Percentiles rank a stretch among this genome's conserved stretches.
These are phyloP conservation scores for Cuniculus paca DNA, from an alignment of 2,797 vertebrate genomes.

Conservation along the genomic window DNA sequence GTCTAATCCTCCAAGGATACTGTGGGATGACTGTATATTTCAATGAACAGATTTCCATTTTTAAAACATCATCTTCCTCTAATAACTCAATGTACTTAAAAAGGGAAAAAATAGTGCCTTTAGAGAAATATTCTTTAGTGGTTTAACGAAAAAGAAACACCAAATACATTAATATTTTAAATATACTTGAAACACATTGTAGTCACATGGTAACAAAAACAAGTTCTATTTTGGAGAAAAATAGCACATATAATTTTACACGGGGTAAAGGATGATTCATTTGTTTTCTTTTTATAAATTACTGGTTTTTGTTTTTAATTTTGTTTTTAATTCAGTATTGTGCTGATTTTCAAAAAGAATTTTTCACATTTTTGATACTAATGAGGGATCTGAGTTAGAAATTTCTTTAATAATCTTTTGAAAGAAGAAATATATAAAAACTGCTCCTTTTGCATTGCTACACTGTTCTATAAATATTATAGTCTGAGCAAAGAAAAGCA, in stretches of 20 bases:
- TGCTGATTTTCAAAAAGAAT: slow-evolving; percentile 64
- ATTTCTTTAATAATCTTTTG: slow-evolving; percentile 47
- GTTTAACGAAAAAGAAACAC: slow-evolving; percentile 43
- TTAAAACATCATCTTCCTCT: slow-evolving; percentile 45
- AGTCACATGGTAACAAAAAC: slow-evolving; percentile 47
- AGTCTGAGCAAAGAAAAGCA: neutral
- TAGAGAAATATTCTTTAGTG: slow-evolving; percentile 25
- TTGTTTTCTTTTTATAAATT: slow-evolving; percentile 53
- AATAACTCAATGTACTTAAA: slow-evolving; percentile 39
- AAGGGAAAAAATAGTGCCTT: slow-evolving; percentile 61
- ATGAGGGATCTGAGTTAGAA: slow-evolving; percentile 55
- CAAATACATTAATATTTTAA: slow-evolving; percentile 64
- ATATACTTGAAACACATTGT: slow-evolving; percentile 30
- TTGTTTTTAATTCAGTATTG: slow-evolving; percentile 66
- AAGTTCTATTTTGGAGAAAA: slow-evolving; percentile 60
- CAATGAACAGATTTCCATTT: slow-evolving; percentile 29
- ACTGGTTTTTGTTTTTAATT: slow-evolving; percentile 50
- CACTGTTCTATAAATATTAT: slow-evolving; percentile 47
- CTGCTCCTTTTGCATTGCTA: neutral
- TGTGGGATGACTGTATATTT: neutral
- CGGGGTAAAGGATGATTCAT: slow-evolving; percentile 37
- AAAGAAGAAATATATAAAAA: slow-evolving; percentile 50
- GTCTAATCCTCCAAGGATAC: neutral
- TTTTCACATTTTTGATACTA: slow-evolving; percentile 57
- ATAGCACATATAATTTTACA: slow-evolving; percentile 34